Evolutionary conservation across 2,113 vertebrate species (phyloP).

Genomic region (Mastomys natalensis): DNA sequence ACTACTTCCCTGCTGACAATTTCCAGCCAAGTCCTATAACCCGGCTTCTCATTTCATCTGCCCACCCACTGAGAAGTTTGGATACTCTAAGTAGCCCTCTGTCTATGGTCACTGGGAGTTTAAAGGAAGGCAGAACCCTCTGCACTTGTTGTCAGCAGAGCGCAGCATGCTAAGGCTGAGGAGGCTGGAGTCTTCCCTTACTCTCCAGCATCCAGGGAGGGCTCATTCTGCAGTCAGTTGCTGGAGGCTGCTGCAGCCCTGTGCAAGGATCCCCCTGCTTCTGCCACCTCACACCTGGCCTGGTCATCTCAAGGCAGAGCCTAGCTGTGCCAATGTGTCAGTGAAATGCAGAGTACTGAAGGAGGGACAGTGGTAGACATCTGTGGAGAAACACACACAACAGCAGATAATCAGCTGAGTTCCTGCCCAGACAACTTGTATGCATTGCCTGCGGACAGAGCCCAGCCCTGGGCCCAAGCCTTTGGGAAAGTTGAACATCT

Average conservation of each 20-base stretch:
- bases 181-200: not conserved
- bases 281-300: not conserved
- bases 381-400: not conserved
- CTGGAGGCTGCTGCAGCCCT: not conserved
- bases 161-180: not conserved
- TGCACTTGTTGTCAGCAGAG: not conserved
- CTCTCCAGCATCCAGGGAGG: not conserved
- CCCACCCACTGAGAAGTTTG: fast-evolving
- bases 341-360: too few species aligned
- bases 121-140: not conserved
- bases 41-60: not conserved
- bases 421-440: not conserved
- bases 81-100: not conserved
- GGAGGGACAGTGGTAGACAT: not conserved
- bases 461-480: not conserved
- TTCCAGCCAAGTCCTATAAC: not conserved
- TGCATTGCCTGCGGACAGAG: not conserved
- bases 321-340: not conserved
- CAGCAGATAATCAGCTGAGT: not conserved
- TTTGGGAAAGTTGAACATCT: not conserved
- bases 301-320: too few species aligned
- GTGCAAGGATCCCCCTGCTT: fast-evolving
- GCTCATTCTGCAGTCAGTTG: not conserved
- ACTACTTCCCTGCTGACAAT: not conserved
- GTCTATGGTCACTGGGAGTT: not conserved